Evolutionary conservation across 2,888 invertebrate species (phyloP), one percentile per base, ranked within the genome.

Genomic region (Amiota minor): DNA sequence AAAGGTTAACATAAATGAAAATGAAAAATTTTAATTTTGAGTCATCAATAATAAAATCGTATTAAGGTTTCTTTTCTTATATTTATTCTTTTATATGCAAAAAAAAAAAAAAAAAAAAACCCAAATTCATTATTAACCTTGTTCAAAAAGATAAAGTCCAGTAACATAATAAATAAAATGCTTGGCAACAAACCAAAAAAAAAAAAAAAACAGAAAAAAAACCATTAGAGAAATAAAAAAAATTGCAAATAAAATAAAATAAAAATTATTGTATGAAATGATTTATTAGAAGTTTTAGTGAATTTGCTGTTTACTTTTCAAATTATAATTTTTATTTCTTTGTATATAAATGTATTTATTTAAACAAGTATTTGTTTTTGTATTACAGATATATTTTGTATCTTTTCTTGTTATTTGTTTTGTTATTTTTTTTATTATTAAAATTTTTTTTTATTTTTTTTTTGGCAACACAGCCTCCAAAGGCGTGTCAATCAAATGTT

Each of bases 401-500:
- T 73, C 23, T 49, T 75, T 75, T 68, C n/a, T 59, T 16, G 20
- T 20, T 59, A 20, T 59, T 16, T 56, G 56, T 45, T 50, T 73
- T 74, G 70, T 68, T 76, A 67, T 74, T 75, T 72, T 77, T 78
- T 11, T 50, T 50, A 2, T 50, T 50, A 75, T 75, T 67, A n/a
- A n/a, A n/a, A n/a, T n/a, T n/a, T n/a, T 11, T 50, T 50, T 50
- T 50, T 50, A 75, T 75, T 67, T 72, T 70, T 56, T 70, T 76
- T 76, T 70, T 77, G n/a, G 49, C 45, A 23, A 18, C 47, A 62
- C 84, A 81, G 82, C 81, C 81, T 81, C 82, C 80, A 79, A 79
- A 78, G 83, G 83, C 86, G 85, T 84, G 86, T 75, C 84, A 75
- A 82, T 75, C 75, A 75, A 72, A 76, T 49, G n/a, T 3, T 68